Evolutionary conservation across 2,113 vertebrate genomes (phyloP), one percentile per base, ranked within the genome.

Genomic region (Sylvietta virens): DNA sequence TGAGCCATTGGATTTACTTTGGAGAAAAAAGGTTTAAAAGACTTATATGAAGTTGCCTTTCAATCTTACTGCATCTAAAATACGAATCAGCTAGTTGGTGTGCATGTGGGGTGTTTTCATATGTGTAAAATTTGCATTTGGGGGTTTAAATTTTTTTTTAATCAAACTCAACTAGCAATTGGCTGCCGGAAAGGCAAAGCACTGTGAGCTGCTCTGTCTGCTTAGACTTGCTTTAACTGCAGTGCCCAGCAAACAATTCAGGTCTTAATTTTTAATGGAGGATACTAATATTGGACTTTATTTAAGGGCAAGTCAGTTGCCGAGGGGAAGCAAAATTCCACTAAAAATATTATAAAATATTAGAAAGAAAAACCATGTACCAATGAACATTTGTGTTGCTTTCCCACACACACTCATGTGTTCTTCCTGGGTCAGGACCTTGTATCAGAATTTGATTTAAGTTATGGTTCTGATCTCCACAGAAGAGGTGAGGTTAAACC

Each of bases 381-480:
- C 19, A 31, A 3, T 84, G 70, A 64, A 30, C 64, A 5, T 51
- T 54, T 73, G 9, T 84, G 21, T 57, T 89, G 44, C 51, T 22
- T 9, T 86, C n/a, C 37, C 67, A 10, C 15, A 14, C 5, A 8
- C 1, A 1, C 2, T 1, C 4, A 1, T 40, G 9, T 42, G 61
- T 66, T 74, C 31, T 56, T 30, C 24, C 19, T 30, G 18, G 42
- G 19, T 76, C 53, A 24, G 15, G 48, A 72, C 28, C 39, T 80
- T 62, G 45, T 37, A 10, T 61, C 50, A 53, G 44, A 79, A 58
- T 86, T 77, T 81, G 35, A 28, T 60, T 88, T 47, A 57, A 67
- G 9, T 62, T 61, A 16, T 3, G 4, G 26, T 58, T 78, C 42
- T 90, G 42, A 22, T 86, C 50, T 56, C 28, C 9, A 30, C 23